Conservation (phyloP, 2,888 invertebrate species). For the Temnothorax ravouxi region DNA sequence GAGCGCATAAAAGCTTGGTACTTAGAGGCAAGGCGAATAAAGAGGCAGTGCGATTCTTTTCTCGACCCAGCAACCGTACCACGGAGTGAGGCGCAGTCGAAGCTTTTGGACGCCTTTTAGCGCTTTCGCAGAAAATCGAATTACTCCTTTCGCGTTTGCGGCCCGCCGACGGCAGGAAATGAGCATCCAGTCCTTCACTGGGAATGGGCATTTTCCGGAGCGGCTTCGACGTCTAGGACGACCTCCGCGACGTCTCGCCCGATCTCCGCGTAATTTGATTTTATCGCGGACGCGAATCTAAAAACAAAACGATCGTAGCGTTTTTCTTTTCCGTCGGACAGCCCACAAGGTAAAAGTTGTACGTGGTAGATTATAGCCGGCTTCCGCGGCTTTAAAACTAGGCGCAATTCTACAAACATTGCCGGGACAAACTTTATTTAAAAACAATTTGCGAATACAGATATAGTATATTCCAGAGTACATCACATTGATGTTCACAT, state of each 20-base stretch:
- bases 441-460: constrained; percentile 7
- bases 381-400: constrained; percentile 4
- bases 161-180: constrained; percentile 75
- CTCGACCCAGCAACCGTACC: constrained; percentile 21
- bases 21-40: constrained; percentile 22
- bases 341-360: constrained; percentile 16
- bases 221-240: constrained; percentile 56
- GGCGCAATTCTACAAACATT: constrained; percentile 3
- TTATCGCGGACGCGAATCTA: constrained; percentile 44
- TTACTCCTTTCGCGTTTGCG: constrained; percentile 74
- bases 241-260: constrained; percentile 43
- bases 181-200: constrained; percentile 75
- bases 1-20: constrained; percentile 23
- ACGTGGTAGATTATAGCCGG: not conserved
- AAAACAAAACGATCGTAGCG: constrained; percentile 50
- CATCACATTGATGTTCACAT: not conserved
- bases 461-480: not conserved
- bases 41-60: constrained; percentile 16
- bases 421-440: not conserved
- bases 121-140: constrained; percentile 78
- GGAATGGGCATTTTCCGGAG: constrained; percentile 65
- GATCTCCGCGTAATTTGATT: constrained; percentile 37
- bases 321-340: constrained; percentile 44
- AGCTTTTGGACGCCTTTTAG: constrained; percentile 72
- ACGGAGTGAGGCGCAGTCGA: not conserved